These are phyloP conservation scores for Loriculus beryllinus DNA, from an alignment of 2,797 vertebrate species.

Conservation along the genomic window DNA sequence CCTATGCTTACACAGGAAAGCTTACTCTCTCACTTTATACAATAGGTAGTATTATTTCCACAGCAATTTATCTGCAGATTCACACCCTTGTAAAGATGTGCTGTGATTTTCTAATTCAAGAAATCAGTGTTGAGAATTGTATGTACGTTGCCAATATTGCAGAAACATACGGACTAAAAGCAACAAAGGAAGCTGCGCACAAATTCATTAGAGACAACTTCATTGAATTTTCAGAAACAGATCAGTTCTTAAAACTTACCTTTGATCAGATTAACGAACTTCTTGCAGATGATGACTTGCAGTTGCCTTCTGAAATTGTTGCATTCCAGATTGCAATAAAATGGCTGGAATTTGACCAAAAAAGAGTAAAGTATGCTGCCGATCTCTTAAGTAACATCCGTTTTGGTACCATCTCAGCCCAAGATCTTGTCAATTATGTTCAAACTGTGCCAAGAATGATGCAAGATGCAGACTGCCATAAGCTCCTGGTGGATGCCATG, in stretches of 20 bases:
- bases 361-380: constrained; percentile 91
- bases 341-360: constrained; percentile 98
- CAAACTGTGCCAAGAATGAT: constrained; percentile 97
- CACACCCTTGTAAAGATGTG: constrained; percentile 95
- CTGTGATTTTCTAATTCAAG: constrained; percentile 94
- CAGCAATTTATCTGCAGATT: constrained; percentile 91
- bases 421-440: constrained; percentile 95
- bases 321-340: constrained; percentile 98
- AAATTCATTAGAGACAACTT: constrained; percentile 98
- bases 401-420: constrained; percentile 96
- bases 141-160: constrained; percentile 97
- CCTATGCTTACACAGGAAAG: constrained; percentile 96
- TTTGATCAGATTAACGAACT: constrained; percentile 99
- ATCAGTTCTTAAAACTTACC: constrained; percentile 97
- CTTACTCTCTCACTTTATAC: constrained; percentile 95
- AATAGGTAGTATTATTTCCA: constrained; percentile 95
- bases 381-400: constrained; percentile 92
- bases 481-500: constrained; percentile 97
- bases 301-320: constrained; percentile 94
- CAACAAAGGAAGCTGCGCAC: constrained; percentile 88
- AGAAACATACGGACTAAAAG: constrained; percentile 92
- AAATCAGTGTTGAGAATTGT: constrained; percentile 96
- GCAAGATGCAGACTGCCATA: constrained; percentile 96
- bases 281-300: constrained; percentile 92
- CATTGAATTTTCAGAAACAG: constrained; percentile 97